Base-by-base conservation (phyloP, 1,140 invertebrate genomes). In the Zaprionus capensis region DNA sequence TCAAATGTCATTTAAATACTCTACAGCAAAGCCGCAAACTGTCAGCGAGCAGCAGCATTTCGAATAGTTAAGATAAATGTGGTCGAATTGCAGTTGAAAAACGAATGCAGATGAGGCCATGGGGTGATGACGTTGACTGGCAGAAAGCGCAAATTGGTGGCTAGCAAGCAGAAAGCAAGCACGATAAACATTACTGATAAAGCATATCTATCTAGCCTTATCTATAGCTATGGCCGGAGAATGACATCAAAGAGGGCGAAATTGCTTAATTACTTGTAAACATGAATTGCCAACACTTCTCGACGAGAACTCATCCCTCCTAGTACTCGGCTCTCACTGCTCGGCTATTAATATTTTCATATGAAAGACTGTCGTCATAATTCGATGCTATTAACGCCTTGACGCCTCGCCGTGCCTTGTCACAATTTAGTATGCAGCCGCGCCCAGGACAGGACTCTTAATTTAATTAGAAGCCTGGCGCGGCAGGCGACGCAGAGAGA, bases 181-280 rank as follows among this genome's bases (percentile, higher is more conserved):
- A 51, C 20, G n/a, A 69, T 9, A 20, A 71, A 61, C 70, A 59
- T 38, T 55, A 31, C 55, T 69, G 58, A 58, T 64, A 75, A 58
- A 65, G 70, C 71, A 73, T 81, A 70, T 64, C 61, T 76, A 68
- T 82, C 51, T 51, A 51, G 46, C 46, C 46, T 74, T 83, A 83
- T 80, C 76, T 83, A 83, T 59, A 68, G 79, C 78, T 82, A 34
- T 46, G 41, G 65, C 38, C 53, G 4, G 44, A 11, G 31, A 56
- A 51, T 49, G 67, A 90, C 85, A 77, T 88, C 85, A 88, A 90
- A 88, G 81, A 22, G 44, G 79, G 67, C 58, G 74, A 90, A 88
- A 85, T 90, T 88, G 85, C 73, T 85, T 85, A 88, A 88, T 88
- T 90, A 91, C 78, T 90, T 88, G 85, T 90, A 88, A 88, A 88